Base-by-base conservation (phyloP, 2,113 vertebrate species). In the Albula glossodonta region DNA sequence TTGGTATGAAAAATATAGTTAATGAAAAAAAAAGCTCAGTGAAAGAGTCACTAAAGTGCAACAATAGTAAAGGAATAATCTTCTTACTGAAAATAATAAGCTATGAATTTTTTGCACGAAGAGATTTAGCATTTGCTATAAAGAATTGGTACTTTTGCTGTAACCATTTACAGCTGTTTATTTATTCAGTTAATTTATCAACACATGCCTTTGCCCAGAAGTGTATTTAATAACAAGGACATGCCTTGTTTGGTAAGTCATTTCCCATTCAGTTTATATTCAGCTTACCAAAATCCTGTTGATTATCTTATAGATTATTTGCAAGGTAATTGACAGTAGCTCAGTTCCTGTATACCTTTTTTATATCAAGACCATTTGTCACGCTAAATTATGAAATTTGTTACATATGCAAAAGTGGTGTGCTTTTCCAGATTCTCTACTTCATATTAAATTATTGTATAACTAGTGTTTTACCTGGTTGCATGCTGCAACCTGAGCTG, bases 281-380 rank as follows among this genome's bases (percentile, higher is more conserved):
- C 60, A 13, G 53, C 53, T 86, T 74, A 77, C 4, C 7, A 22
- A 74, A 70, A 74, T 82, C 83, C 48, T n/a, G 10, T 84, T 74
- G 17, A 13, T 22, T 74, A 51, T 41, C 57, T 56, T 2, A 53
- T 74, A 2, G 82, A 41, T 11, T 82, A 50, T 51, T 50, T 31
- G 9, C 57, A 31, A 49, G 19, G 7, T 25, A 17, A 22, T 51
- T 6, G 57, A 41, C 10, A 41, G 53, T 52, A 83, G 81, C 84
- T 31, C 31, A 80, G 52, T 49, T 19, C 2, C 25, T 56, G 12
- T 56, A 10, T 12, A 56, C 53, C 8, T 60, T 60, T 60, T 60
- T 13, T 3, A 60, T 60, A 60, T 3, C 53, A 60, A 13, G 9
- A 15, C 56, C 56, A 60, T 60, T 60, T 60, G 56, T 60, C 56